Evolutionary conservation across 2,888 invertebrate genomes (phyloP), one percentile per base, ranked within the genome.

Genomic region (Phytoseiulus persimilis): DNA sequence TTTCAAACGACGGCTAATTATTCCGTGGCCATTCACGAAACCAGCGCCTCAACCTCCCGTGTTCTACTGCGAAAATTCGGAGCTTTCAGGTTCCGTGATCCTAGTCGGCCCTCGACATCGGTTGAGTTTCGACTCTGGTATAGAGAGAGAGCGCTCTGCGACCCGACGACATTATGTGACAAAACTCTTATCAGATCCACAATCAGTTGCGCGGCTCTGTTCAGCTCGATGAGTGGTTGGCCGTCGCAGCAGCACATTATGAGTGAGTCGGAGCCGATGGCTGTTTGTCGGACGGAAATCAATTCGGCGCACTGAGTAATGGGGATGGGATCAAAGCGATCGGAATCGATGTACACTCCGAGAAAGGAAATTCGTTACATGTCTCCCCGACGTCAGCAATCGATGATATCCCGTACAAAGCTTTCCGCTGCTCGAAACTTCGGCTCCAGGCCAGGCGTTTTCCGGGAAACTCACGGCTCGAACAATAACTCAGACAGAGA

Each of bases 151-250:
- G 65, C 65, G 65, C 65, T 65, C 65, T 14, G 18, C 65, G 65
- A 65, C 14, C 65, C 65, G 11, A 65, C 65, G 65, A 65, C 65
- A 65, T 65, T 65, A 65, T 65, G 65, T 65, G 65, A 65, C 65
- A 65, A 65, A 65, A 65, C 65, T 65, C 65, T 65, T 65, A 65
- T 65, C 65, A 65, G 65, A 65, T 65, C 65, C 65, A 65, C 65
- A 65, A 65, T 65, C 65, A 65, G 65, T 65, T 65, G 65, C 5
- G 28, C 65, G 65, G 18, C 2, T 65, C 65, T 65, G 2, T 18
- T 28, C 65, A 23, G 65, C 65, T 65, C 5, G 65, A 39, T 39
- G 39, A 65, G 65, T 23, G 65, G 65, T 28, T 65, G 65, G 65
- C 65, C 65, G 28, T 14, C 18, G 65, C 65, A 23, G 23, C 65